Conservation (phyloP, 2,888 invertebrate genomes). For the Melanostoma scalare region DNA sequence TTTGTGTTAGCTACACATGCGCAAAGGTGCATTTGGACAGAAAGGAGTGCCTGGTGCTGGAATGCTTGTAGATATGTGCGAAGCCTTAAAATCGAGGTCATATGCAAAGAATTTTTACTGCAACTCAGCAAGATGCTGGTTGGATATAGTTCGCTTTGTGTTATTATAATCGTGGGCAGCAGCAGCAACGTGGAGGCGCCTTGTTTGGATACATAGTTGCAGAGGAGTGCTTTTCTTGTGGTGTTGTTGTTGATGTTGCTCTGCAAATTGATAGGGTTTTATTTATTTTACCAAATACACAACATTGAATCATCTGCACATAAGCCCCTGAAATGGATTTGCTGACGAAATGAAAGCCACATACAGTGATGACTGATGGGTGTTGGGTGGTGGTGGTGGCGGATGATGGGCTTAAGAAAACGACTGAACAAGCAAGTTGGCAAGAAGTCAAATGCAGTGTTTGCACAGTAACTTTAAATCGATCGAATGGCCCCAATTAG, state of each 20-base stretch:
- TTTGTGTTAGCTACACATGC: slow-evolving; percentile 17
- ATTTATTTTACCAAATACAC: too few relatives aligned
- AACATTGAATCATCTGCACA: too few relatives aligned
- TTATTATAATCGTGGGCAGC: slow-evolving; percentile 16
- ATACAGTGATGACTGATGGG: neutral
- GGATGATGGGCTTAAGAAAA: neutral
- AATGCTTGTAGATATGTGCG: slow-evolving; percentile 65
- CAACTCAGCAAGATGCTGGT: slow-evolving; percentile 44
- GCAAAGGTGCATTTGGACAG: slow-evolving; percentile 42
- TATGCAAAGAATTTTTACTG: slow-evolving; percentile 68
- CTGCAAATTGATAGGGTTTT: too few relatives aligned
- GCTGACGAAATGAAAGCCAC: too few relatives aligned
- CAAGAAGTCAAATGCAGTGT: neutral
- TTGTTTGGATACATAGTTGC: slow-evolving; percentile 48
- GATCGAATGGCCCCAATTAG: neutral
- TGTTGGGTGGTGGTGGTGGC: neutral
- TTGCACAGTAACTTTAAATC: neutral
- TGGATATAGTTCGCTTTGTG: slow-evolving; percentile 21
- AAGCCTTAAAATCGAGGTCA: slow-evolving; percentile 69
- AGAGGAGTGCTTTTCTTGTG: slow-evolving; percentile 16
- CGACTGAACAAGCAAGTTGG: neutral
- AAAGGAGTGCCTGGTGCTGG: slow-evolving; percentile 67
- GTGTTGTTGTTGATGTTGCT: slow-evolving; percentile 25
- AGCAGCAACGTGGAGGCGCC: slow-evolving; percentile 35
- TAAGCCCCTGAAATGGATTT: too few relatives aligned